Evolutionary conservation across 2,888 invertebrate species (phyloP).

Genomic region (Parapristionchus giblindavisi): DNA sequence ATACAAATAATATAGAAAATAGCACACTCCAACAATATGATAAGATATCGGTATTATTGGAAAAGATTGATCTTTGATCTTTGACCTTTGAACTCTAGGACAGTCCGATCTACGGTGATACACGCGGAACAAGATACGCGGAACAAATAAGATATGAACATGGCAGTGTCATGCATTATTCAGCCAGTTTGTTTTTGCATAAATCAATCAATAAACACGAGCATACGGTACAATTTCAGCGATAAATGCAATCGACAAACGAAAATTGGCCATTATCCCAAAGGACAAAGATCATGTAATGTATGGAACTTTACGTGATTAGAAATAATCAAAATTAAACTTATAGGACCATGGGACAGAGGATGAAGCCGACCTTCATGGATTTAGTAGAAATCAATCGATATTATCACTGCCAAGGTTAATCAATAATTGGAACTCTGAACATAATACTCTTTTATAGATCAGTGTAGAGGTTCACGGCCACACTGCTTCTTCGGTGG

Average conservation of each 20-base stretch:
- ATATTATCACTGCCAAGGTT: constrained; percentile 20
- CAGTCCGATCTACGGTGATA: background rate
- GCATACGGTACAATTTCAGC: constrained; percentile 1
- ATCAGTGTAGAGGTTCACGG: background rate
- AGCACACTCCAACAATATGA: constrained; percentile 21
- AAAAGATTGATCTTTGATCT: background rate
- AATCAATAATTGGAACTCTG: background rate
- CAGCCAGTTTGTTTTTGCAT: constrained; percentile 4
- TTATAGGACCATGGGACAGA: constrained; percentile 35
- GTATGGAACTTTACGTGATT: constrained; percentile 1
- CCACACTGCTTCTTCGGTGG: constrained; percentile 17
- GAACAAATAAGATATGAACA: constrained; percentile 27
- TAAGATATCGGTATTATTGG: background rate
- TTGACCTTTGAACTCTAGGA: background rate
- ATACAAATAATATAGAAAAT: constrained; percentile 17
- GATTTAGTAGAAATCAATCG: constrained; percentile 33
- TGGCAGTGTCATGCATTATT: constrained; percentile 36
- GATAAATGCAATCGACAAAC: constrained; percentile 33
- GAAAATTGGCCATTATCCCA: constrained; percentile 20
- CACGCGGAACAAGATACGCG: constrained; percentile 28
- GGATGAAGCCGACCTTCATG: constrained; percentile 38
- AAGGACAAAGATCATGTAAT: constrained; percentile 27
- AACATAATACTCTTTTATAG: background rate
- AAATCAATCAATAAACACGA: background rate
- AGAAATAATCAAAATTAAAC: background rate